Conservation (phyloP, 2,888 invertebrate genomes). For the Hirtodrosophila duncani region DNA sequence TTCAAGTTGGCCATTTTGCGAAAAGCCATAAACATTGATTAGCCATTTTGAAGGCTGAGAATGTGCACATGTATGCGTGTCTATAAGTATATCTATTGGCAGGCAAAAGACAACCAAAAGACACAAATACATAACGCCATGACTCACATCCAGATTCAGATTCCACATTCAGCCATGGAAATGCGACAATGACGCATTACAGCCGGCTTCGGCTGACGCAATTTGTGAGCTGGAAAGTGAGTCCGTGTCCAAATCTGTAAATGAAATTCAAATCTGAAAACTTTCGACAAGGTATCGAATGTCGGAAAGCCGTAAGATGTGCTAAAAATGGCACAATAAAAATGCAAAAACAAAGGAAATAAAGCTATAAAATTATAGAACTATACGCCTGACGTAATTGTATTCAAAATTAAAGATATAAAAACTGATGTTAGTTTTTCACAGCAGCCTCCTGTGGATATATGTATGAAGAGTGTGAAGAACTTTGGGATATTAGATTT, state of each 20-base stretch:
- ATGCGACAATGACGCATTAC: conserved; percentile 18
- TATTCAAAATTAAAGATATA: too few relatives aligned
- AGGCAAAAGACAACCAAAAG: neutral
- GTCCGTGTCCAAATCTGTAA: neutral
- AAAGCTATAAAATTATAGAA: too few relatives aligned
- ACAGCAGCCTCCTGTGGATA: too few relatives aligned
- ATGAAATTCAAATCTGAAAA: neutral
- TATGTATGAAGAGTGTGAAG: too few relatives aligned
- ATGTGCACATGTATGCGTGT: conserved; percentile 48
- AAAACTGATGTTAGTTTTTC: too few relatives aligned
- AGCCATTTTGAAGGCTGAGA: conserved; percentile 42
- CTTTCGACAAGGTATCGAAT: conserved; percentile 14
- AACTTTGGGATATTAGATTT: too few relatives aligned
- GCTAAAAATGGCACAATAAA: too few relatives aligned
- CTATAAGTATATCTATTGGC: conserved; percentile 8
- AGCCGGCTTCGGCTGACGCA: conserved; percentile 53
- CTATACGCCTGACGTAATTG: too few relatives aligned
- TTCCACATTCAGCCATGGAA: conserved; percentile 38
- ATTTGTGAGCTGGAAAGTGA: conserved; percentile 18
- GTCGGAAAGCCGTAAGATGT: too few relatives aligned
- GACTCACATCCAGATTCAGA: too few relatives aligned
- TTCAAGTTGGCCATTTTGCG: too few relatives aligned
- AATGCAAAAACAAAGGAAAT: too few relatives aligned
- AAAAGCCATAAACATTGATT: conserved; percentile 58
- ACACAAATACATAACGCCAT: conserved; percentile 28